Conservation (phyloP, 37 sponge, comb jelly and placozoan genomes). For the Chondrilla cf. caribensis region DNA sequence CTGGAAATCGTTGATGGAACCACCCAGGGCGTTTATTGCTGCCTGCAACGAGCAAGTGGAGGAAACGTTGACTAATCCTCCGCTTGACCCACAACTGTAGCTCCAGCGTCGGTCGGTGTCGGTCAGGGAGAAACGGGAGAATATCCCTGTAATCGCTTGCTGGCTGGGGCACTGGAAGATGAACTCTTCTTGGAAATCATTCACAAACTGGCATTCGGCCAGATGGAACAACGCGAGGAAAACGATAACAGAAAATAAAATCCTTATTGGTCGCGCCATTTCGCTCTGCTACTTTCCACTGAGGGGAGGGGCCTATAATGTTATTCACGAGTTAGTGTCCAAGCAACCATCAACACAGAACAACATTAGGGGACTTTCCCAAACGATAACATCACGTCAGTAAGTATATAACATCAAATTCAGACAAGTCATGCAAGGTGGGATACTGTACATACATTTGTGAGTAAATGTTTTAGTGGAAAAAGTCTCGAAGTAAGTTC, state of each 20-base stretch:
- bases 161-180: slow-evolving; percentile 43
- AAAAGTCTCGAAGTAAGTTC: slow-evolving; percentile 70
- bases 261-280: no score
- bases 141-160: slow-evolving; percentile 46
- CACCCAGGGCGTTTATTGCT: slow-evolving; percentile 25
- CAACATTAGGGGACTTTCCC: not conserved
- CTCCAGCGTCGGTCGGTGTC: slow-evolving; percentile 54
- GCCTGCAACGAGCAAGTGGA: slow-evolving; percentile 57
- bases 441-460: no score
- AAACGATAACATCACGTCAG: no score
- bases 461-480: no score
- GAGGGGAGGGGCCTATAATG: not conserved
- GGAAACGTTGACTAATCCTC: slow-evolving; percentile 44
- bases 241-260: not conserved
- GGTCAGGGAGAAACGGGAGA: slow-evolving; percentile 34
- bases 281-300: no score
- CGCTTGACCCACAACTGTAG: slow-evolving; percentile 49
- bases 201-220: slow-evolving; percentile 15
- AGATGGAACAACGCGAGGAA: not conserved
- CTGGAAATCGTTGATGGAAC: slow-evolving; percentile 22
- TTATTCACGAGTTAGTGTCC: not conserved
- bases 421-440: no score
- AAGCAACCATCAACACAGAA: not conserved
- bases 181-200: slow-evolving; percentile 15
- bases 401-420: no score